Evolutionary conservation across 92 coral and sea anemone genomes (phyloP), one percentile per base, ranked within the genome.

Genomic region (Galaxea fascicularis): DNA sequence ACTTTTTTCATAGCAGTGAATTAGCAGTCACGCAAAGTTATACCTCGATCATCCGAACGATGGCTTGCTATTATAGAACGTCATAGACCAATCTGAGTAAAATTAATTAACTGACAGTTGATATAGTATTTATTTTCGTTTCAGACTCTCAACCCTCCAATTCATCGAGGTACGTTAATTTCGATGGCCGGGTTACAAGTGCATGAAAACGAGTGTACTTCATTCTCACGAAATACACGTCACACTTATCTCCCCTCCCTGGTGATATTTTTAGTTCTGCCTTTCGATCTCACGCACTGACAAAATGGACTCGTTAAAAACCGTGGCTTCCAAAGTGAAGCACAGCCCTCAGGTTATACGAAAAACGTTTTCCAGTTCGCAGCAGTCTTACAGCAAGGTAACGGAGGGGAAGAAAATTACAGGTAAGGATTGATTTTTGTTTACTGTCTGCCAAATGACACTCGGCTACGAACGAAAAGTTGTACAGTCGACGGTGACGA

Each of bases 311-410:
- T 94, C 98, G 62, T 86, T 94, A 53, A 94, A 92, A 75, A 79
- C 77, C 15, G 95, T 97, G 7, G 99, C 99, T 4, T 96, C 90
- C 56, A 95, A 93, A 26, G 99, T 97, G 17, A 95, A 91, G 68
- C 82, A 92, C 57, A 97, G 98, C 57, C 99, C 99, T 1, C 94
- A 97, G 74, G 67, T 97, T 16, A 89, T 97, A n/a, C 90, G 99
- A 22, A 94, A 93, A 80, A 97, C 93, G 86, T 71, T 97, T 10
- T 70, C 59, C 8, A 31, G 73, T 49, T 60, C 85, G 62, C 86
- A 83, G 29, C 70, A 62, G 31, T 63, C 86, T 44, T 82, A 82
- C 59, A 45, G 65, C 46, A 82, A 82, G 54, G 86, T 82, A 4
- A 39, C 51, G 24, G 86, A 82, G 44, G 88, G 83, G 56, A 82